Percentiles rank a stretch among this genome's conserved stretches.
Evolutionary conservation across 1,140 invertebrate genomes (phyloP).

Genomic region (Brachionus rubens): DNA sequence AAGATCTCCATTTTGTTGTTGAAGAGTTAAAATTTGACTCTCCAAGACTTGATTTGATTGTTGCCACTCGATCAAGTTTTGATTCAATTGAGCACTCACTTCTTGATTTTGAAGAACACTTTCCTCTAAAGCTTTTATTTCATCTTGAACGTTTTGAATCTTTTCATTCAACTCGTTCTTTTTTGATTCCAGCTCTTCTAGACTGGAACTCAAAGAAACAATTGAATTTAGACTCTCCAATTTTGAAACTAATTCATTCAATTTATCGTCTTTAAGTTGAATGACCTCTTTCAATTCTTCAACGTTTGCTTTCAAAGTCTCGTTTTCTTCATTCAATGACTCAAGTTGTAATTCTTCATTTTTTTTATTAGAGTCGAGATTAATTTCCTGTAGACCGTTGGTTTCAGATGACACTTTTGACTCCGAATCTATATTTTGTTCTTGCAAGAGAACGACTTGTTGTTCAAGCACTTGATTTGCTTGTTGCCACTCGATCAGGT

Average conservation of each 20-base stretch:
- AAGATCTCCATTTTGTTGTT: neutral
- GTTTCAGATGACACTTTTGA: neutral
- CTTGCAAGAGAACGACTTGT: neutral
- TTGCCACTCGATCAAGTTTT: neutral
- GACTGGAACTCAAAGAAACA: neutral
- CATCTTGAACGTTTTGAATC: neutral
- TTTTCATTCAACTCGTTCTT: neutral
- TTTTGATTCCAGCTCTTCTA: neutral
- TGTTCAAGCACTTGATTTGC: neutral
- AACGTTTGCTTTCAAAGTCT: neutral
- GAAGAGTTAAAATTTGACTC: neutral
- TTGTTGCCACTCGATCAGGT: neutral
- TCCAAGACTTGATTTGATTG: neutral
- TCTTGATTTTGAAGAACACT: neutral
- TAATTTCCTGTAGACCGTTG: too few species aligned
- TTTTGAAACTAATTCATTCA: neutral
- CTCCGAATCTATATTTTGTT: neutral
- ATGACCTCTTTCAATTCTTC: neutral
- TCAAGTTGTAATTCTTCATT: neutral
- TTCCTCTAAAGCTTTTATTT: neutral
- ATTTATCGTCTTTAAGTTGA: neutral
- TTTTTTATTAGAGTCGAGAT: neutral
- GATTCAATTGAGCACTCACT: neutral
- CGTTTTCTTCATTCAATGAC: neutral
- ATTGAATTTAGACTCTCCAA: neutral